Evolutionary conservation across 2,113 vertebrate genomes (phyloP), one percentile per base, ranked within the genome.

Genomic region (Aix galericulata): DNA sequence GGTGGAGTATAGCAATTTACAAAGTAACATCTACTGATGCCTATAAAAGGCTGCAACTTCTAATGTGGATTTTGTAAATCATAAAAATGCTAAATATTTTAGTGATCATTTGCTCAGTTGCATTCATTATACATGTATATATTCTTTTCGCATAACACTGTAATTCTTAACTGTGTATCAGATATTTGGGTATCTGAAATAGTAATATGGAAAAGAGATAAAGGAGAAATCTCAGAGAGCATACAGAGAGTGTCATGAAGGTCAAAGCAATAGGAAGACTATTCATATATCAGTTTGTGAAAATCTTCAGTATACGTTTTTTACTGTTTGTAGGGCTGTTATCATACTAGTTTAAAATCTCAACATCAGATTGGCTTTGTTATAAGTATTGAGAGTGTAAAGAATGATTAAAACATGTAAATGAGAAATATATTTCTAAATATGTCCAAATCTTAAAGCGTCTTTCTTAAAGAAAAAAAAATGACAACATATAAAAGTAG

Each of bases 1-100:
- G 76, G 84, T 88, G 87, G 81, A 96, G 88, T 86, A 80, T 55
- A 92, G 69, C 71, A 95, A 90, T 96, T 91, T 85, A 74, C 69
- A 90, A 97, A 96, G 78, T 72, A 96, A 81, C 48, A 40, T 81
- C 76, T 88, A 64, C 55, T 80, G 88, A 95, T 87, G 75, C 77
- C 63, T 92, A 16, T 71, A 81, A 60, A 60, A 60, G 34, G 29
- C 69, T 66, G 32, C 1, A 18, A 36, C 48, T 90, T 90, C 32
- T 78, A 52, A 34, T 82, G 53, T 18, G 58, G 48, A 86, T 73
- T 42, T 46, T 62, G 27, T 66, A 88, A 88, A 82, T 72, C 38
- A 71, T 63, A 93, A 86, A 77, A 91, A 75, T 34, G 11, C 13
- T 58, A 44, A 89, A 76, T 76, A 82, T 62, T 95, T 92, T 68